These are phyloP conservation scores for Lepeophtheirus nordmannii DNA, from an alignment of 2,888 invertebrate species.

Conservation along the genomic window DNA sequence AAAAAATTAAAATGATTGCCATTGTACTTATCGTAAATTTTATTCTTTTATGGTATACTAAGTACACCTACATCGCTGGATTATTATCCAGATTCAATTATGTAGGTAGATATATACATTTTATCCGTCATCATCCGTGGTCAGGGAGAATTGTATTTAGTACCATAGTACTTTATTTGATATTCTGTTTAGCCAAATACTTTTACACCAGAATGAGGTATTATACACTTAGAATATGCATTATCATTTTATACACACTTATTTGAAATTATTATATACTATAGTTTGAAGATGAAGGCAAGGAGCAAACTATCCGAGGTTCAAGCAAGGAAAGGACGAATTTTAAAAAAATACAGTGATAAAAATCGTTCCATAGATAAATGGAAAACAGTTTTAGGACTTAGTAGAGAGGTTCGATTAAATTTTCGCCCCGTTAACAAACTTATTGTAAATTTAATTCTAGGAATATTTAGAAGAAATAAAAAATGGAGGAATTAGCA, in stretches of 20 bases:
- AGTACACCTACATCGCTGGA: neutral
- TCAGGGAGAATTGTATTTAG: neutral
- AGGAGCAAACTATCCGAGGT: neutral
- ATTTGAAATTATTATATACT: no score
- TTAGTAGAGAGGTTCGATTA: no score
- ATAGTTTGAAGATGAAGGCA: neutral
- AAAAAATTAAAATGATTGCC: constrained; percentile 1
- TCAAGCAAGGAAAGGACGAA: neutral
- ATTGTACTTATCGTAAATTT: neutral
- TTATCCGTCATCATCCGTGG: neutral
- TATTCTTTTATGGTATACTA: neutral
- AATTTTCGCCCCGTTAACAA: no score
- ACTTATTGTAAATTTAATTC: neutral
- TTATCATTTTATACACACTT: neutral
- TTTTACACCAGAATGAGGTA: neutral
- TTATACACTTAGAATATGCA: neutral
- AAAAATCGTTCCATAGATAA: no score
- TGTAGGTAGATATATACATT: neutral
- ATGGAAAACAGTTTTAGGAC: no score
- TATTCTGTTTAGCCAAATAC: neutral
- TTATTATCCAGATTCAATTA: neutral
- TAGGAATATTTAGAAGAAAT: neutral
- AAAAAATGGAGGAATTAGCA: neutral
- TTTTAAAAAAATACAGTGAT: no score
- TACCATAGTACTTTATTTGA: neutral